These are phyloP conservation scores for Sula dactylatra DNA, from an alignment of 2,113 vertebrate genomes.

Conservation along the genomic window DNA sequence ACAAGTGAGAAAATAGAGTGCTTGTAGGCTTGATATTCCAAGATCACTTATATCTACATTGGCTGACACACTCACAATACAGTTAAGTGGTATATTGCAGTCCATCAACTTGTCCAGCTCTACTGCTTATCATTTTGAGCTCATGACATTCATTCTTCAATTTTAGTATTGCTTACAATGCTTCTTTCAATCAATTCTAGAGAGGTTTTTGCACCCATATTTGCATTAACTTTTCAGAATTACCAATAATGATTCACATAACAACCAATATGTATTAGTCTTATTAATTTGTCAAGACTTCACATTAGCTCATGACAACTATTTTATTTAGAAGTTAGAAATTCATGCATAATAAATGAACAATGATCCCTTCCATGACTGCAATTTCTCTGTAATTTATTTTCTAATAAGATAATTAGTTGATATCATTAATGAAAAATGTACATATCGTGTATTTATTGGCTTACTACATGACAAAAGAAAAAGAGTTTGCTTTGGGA, in stretches of 20 bases:
- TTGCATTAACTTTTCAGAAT: constrained; percentile 50
- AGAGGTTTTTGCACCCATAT: constrained; percentile 33
- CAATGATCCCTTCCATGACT: background rate
- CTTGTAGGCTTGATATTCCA: constrained; percentile 9
- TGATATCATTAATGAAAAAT: constrained; percentile 11
- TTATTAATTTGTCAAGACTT: constrained; percentile 51
- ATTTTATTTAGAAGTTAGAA: constrained; percentile 39
- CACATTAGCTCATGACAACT: background rate
- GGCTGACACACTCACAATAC: background rate
- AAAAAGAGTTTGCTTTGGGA: background rate
- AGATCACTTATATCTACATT: constrained; percentile 12
- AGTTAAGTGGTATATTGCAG: background rate
- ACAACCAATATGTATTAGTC: constrained; percentile 37
- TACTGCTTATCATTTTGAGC: constrained; percentile 19
- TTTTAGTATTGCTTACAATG: background rate
- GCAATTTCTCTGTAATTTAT: constrained; percentile 23
- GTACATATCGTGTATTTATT: background rate
- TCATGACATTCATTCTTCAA: constrained; percentile 13
- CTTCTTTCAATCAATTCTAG: constrained; percentile 41
- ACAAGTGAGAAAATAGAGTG: constrained; percentile 49
- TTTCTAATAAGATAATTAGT: constrained; percentile 45
- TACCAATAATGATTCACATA: constrained; percentile 19
- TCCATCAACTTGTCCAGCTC: background rate
- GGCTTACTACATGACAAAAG: background rate
- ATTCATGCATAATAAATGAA: constrained; percentile 18